Evolutionary conservation across 2,113 vertebrate species (phyloP), one percentile per base, ranked within the genome.

Genomic region (Callocephalon fimbriatum): DNA sequence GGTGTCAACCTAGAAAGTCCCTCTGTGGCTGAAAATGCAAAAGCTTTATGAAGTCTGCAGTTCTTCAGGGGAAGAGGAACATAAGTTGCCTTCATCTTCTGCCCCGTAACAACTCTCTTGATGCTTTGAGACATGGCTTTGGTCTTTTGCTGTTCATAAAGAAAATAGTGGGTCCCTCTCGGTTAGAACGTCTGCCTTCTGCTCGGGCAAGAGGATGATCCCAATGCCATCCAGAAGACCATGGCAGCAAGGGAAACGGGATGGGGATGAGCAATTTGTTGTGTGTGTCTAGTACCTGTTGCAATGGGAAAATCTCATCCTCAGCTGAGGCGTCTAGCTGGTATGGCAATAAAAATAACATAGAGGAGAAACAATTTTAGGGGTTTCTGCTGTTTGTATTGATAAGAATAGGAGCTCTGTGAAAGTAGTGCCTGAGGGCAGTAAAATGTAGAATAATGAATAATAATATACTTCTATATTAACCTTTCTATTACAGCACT

Each of bases 91-190:
- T 15, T 40, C 47, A 6, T 44, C 73, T 56, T 59, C 58, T 26
- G 40, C 65, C 14, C 54, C 0, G 0, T 29, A 40, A 27, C 42
- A 35, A 9, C 31, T 9, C 21, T 40, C 51, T 38, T 1, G 0
- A 3, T 51, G 29, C 26, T 61, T 47, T 10, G 2, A 26, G 51
- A 17, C 2, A 0, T 8, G 38, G n/a, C 2, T n/a, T 45, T 38
- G 35, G 8, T 15, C 6, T 12, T n/a, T 15, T 25, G 18, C 2
- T 29, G 9, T 7, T 40, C 9, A 1, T 2, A 16, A 31, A 7
- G 26, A 18, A 22, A 5, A 2, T 2, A 2, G 19, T 20, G 48
- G 5, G 11, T 63, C 12, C 7, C 21, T 47, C 22, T 11, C 10
- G 15, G 25, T 53, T 19, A 21, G 44, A 27, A 38, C 18, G 7